Conservation (phyloP, 2,888 invertebrate genomes). For the Eupithecia inturbata region DNA sequence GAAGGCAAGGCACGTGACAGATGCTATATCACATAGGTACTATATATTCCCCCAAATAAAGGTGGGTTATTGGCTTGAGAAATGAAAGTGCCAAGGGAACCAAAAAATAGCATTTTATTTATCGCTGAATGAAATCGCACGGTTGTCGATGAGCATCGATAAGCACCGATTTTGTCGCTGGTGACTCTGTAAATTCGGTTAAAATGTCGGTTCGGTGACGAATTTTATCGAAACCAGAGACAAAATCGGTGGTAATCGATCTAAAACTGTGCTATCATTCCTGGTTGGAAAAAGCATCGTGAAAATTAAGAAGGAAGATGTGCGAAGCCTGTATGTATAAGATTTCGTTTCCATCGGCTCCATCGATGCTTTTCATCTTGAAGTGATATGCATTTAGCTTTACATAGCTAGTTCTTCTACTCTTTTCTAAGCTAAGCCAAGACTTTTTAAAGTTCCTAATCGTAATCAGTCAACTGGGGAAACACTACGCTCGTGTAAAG, state of each 20-base stretch:
- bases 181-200: not conserved
- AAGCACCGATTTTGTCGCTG: not conserved
- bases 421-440: not conserved
- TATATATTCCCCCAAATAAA: not conserved
- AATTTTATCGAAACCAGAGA: not conserved
- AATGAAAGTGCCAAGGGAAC: not conserved
- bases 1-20: not conserved
- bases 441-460: not conserved
- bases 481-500: constrained; percentile 18
- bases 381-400: not conserved
- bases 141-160: not conserved
- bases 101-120: not conserved
- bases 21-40: not conserved
- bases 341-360: not conserved
- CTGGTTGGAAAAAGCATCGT: not conserved
- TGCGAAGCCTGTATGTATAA: not conserved
- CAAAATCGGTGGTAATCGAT: not conserved
- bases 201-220: not conserved
- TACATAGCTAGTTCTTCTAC: not conserved
- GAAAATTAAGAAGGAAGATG: not conserved
- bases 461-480: not conserved
- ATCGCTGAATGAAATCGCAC: not conserved
- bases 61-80: not conserved
- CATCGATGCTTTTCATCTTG: not conserved
- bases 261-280: not conserved